phyloP scores from a whole-genome alignment of 1,140 invertebrate genomes.

The Leptinotarsa defecta region DNA sequence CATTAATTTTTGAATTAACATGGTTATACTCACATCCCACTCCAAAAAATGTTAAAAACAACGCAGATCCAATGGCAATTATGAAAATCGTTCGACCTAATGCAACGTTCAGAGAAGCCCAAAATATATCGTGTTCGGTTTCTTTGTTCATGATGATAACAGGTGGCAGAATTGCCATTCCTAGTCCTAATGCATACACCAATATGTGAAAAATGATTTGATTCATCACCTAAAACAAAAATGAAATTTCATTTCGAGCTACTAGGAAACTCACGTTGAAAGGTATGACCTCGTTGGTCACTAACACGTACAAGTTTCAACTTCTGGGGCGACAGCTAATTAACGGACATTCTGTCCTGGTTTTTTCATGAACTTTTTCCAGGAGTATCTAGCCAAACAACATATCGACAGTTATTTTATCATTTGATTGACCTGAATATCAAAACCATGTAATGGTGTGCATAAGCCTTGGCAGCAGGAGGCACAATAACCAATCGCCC shows the following conservation, averaged over 20 bases:
- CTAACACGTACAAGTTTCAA: too few relatives aligned
- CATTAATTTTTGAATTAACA: not conserved
- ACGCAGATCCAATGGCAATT: constrained; percentile 31
- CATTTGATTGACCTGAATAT: too few relatives aligned
- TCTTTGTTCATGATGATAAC: constrained; percentile 12
- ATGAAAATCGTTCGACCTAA: constrained; percentile 36
- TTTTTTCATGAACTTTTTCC: too few relatives aligned
- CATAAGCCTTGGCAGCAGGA: too few relatives aligned
- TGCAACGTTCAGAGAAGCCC: constrained; percentile 34
- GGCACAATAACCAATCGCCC: too few relatives aligned
- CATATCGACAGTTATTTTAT: too few relatives aligned
- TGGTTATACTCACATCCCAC: constrained; percentile 43
- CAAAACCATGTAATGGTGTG: too few relatives aligned
- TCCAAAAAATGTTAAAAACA: constrained; percentile 36
- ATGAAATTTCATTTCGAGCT: not conserved
- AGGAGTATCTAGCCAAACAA: too few relatives aligned
- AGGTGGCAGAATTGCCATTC: constrained; percentile 24
- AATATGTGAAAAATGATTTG: constrained; percentile 22
- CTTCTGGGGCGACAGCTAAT: too few relatives aligned
- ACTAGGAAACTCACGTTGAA: too few relatives aligned
- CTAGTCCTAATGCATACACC: constrained; percentile 9
- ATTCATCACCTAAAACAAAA: constrained; percentile 8
- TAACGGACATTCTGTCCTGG: too few relatives aligned
- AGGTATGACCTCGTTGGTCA: too few relatives aligned
- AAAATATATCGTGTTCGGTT: constrained; percentile 22